A percentile compares a stretch with the other conserved stretches of the same genome.
phyloP scores from a whole-genome alignment of 2,888 invertebrate genomes.

The Drosophila borealis region DNA sequence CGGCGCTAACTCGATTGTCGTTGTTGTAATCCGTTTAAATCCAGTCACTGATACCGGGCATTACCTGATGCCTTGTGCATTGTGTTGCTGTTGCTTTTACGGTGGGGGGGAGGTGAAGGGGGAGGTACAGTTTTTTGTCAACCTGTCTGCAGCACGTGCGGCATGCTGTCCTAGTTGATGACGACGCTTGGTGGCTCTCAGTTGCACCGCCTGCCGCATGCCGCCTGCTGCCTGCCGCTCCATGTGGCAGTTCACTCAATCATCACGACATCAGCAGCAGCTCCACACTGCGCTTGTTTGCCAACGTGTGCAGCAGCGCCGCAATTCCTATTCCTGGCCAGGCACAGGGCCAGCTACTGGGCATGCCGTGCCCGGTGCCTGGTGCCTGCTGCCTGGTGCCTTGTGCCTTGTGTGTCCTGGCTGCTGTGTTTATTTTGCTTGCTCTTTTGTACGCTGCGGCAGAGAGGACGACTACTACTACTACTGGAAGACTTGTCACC shows the following conservation, averaged over 20 bases:
- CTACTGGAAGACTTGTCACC: slow-evolving; percentile 10
- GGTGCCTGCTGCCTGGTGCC: too few relatives aligned
- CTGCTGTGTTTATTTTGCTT: slow-evolving; percentile 40
- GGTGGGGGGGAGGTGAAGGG: slow-evolving; percentile 41
- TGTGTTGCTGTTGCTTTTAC: slow-evolving; percentile 28
- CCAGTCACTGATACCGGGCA: slow-evolving; percentile 79
- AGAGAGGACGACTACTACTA: slow-evolving; percentile 3
- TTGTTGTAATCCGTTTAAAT: slow-evolving; percentile 79
- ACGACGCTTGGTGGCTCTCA: slow-evolving; percentile 20
- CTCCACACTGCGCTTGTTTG: slow-evolving; percentile 73
- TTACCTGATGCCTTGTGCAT: slow-evolving; percentile 59
- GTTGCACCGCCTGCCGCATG: slow-evolving; percentile 11
- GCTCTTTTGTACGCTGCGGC: slow-evolving; percentile 36
- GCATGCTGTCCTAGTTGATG: slow-evolving; percentile 48
- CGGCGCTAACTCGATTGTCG: slow-evolving; percentile 79
- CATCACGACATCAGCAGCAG: slow-evolving; percentile 66
- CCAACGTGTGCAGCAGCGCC: slow-evolving; percentile 44
- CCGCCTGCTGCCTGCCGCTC: slow-evolving; percentile 35
- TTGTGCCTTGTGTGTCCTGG: not conserved
- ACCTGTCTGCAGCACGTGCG: slow-evolving; percentile 81
- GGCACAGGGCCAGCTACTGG: not conserved
- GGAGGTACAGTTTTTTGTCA: slow-evolving; percentile 78
- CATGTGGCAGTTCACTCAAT: slow-evolving; percentile 80
- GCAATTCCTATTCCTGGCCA: slow-evolving; percentile 4
- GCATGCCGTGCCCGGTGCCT: not conserved